phyloP scores from a whole-genome alignment of 37 sponge, comb jelly and placozoan species.

The Axinella damicornis region DNA sequence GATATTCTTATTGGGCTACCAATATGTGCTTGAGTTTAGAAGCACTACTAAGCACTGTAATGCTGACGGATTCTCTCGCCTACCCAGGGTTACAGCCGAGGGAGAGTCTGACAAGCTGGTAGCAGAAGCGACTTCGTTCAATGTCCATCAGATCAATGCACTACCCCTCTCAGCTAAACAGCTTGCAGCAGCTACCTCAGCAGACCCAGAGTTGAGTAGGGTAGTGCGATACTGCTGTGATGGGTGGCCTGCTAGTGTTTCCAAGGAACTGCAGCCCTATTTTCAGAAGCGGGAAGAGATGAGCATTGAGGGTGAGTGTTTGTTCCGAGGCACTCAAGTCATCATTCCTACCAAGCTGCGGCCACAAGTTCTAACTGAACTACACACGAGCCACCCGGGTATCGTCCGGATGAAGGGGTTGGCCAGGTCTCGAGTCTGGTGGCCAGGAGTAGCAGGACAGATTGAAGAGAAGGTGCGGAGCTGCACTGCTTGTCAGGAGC shows the following conservation, averaged over 20 bases:
- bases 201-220: slow-evolving; percentile 46
- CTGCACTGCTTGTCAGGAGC: slow-evolving; percentile 13
- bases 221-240: slow-evolving; percentile 30
- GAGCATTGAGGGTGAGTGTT: slow-evolving; percentile 34
- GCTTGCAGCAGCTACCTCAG: not conserved
- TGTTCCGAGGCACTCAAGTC: slow-evolving; percentile 59
- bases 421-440: slow-evolving; percentile 55
- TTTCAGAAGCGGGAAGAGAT: not conserved
- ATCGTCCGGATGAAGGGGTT: slow-evolving; percentile 44
- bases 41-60: slow-evolving; percentile 41
- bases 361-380: not conserved
- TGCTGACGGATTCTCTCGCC: slow-evolving; percentile 60
- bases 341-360: slow-evolving; percentile 19
- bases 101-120: no score
- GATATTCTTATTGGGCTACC: slow-evolving; percentile 30
- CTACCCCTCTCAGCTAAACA: slow-evolving; percentile 18
- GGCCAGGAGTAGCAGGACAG: slow-evolving; percentile 38
- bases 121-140: not conserved
- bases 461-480: slow-evolving; percentile 16
- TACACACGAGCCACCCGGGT: slow-evolving; percentile 42
- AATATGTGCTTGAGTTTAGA: slow-evolving; percentile 44
- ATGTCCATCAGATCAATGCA: not conserved
- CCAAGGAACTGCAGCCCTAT: slow-evolving; percentile 4
- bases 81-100: slow-evolving; percentile 6
- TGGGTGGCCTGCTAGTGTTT: slow-evolving; percentile 41